Conservation (phyloP, 2,113 vertebrate genomes). For the Conger conger region DNA sequence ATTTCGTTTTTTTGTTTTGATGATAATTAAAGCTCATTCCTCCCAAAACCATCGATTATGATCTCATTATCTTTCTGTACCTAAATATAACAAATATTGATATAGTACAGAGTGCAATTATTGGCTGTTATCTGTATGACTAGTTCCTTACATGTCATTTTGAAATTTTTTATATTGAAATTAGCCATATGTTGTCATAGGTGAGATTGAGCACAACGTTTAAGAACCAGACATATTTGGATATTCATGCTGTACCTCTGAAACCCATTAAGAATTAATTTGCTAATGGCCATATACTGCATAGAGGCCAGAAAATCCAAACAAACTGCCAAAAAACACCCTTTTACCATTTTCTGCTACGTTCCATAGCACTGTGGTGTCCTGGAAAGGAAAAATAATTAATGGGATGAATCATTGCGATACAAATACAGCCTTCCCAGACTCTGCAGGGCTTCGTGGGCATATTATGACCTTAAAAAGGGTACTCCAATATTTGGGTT, state of each 20-base stretch:
- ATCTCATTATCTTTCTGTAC: not conserved
- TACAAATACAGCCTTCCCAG: not conserved
- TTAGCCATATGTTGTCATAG: not conserved
- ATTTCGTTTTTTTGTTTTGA: slow-evolving; percentile 36
- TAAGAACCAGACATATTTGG: not conserved
- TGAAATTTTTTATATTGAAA: not conserved
- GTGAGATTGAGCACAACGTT: not conserved
- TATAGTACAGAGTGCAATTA: too few relatives aligned
- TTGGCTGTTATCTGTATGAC: too few relatives aligned
- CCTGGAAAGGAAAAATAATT: slow-evolving; percentile 19
- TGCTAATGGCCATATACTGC: not conserved
- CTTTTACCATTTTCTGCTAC: slow-evolving; percentile 8
- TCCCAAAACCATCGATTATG: not conserved
- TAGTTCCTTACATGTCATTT: too few relatives aligned
- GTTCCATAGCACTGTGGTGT: slow-evolving; percentile 18
- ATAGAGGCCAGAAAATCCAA: slow-evolving; percentile 3
- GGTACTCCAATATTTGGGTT: slow-evolving; percentile 35
- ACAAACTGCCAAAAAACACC: not conserved
- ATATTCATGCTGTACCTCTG: not conserved
- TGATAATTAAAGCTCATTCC: slow-evolving; percentile 17
- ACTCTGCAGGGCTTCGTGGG: not conserved
- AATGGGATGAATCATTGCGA: not conserved
- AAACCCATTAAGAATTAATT: not conserved
- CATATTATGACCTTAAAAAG: not conserved
- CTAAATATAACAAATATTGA: not conserved